Base-by-base conservation (phyloP, 2,797 vertebrate genomes). In the Syncerus caffer region DNA sequence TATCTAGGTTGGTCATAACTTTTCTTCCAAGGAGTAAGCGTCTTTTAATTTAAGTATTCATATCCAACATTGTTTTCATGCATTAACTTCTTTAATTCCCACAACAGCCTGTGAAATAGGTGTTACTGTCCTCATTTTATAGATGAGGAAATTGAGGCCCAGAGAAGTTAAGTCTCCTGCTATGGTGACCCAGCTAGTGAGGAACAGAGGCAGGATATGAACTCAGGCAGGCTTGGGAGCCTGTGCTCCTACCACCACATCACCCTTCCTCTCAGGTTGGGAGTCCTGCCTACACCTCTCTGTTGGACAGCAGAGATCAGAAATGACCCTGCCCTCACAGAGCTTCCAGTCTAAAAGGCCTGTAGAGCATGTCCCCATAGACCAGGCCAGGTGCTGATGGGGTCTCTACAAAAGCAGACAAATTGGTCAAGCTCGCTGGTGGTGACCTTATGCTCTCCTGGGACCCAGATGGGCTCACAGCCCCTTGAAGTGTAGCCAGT, bases 111-210 rank as follows among this genome's bases (percentile, higher is more conserved):
- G 13, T 23, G 34, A 82, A 17, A 38, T 57, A 79, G 27, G n/a
- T 55, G 16, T 45, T 64, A 47, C 42, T 64, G 23, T 42, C 23
- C 7, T 31, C 60, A 79, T 50, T 67, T 57, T 79, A 78, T 42
- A 88, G 57, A 78, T 34, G 50, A 94, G 42, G 19, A 74, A 90
- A 76, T 13, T 13, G 58, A 96, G 80, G 47, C 58, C 51, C 71
- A n/a, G 34, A 78, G n/a, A 34, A n/a, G 38, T 45, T 27, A 79
- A 55, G n/a, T n/a, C 9, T 19, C 21, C 51, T 60, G 16, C 78
- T 42, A 25, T 2, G 2, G 57, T 17, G 15, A 34, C 29, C 55
- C 6, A 85, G 31, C 50, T 62, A n/a, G 1, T 42, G 38, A 89
- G 45, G 58, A 34, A 23, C 29, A 38, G 11, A 57, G 34, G 14